Evolutionary conservation across 2,888 invertebrate species (phyloP).

Genomic region (Psococerastis gibbosa): DNA sequence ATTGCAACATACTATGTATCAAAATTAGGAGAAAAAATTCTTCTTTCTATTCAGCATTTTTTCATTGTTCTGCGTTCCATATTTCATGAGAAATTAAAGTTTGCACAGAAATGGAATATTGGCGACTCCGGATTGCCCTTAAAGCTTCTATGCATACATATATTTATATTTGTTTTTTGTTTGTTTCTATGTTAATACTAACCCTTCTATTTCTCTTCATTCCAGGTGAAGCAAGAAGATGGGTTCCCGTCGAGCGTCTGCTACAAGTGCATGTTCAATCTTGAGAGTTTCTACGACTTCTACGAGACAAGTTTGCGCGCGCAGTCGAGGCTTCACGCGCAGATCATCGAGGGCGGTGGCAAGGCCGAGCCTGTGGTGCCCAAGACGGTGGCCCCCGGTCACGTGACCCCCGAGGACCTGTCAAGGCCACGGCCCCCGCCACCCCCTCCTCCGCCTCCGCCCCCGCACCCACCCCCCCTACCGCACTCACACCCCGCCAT

Average conservation of each 20-base stretch:
- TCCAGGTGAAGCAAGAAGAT: constrained; percentile 28
- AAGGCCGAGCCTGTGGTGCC: background rate
- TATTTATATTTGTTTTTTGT: constrained; percentile 9
- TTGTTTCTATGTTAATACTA: background rate
- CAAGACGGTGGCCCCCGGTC: background rate
- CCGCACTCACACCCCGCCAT: no score
- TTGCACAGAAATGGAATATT: no score
- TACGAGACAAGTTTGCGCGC: constrained; percentile 29
- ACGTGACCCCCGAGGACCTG: no score
- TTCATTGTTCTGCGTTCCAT: no score
- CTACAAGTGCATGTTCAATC: constrained; percentile 29
- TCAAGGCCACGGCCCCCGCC: constrained; percentile 2
- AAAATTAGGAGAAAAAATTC: no score
- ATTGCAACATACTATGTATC: no score
- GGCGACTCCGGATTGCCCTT: no score
- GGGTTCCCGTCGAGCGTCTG: constrained; percentile 32
- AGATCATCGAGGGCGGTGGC: background rate
- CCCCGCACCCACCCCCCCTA: background rate
- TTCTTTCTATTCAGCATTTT: no score
- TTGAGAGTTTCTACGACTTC: constrained; percentile 31
- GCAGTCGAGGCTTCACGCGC: constrained; percentile 20
- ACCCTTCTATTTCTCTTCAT: constrained; percentile 14
- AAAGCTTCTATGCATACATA: constrained; percentile 1
- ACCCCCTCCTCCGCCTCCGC: constrained; percentile 8
- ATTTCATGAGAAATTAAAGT: no score